phyloP scores from a whole-genome alignment of 2,797 vertebrate genomes.

The Bufotes viridis region DNA sequence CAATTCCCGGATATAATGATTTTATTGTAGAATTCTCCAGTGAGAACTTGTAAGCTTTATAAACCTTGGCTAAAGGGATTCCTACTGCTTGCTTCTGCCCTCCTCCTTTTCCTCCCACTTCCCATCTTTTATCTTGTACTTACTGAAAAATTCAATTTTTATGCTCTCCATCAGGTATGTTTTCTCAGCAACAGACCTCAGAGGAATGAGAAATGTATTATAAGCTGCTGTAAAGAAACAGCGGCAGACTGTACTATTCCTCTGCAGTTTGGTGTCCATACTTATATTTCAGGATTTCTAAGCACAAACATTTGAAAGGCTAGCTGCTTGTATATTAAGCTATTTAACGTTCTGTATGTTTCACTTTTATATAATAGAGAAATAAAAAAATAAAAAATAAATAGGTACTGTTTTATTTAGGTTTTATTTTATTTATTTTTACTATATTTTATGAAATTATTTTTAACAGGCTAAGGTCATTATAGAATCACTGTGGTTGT shows the following conservation, averaged over 20 bases:
- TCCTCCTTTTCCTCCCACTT: constrained; percentile 55
- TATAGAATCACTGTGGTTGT: no score
- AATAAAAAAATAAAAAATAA: no score
- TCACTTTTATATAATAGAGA: no score
- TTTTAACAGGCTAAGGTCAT: no score
- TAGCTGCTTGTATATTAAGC: not conserved
- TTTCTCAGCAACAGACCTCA: constrained; percentile 55
- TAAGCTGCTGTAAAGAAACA: constrained; percentile 32
- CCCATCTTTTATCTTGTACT: constrained; percentile 61
- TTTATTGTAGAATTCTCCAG: constrained; percentile 58
- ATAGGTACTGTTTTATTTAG: no score
- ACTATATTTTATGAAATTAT: no score
- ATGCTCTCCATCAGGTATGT: constrained; percentile 54
- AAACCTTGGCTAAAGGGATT: constrained; percentile 58
- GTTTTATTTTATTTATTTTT: no score
- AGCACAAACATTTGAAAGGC: constrained; percentile 4
- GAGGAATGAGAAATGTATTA: constrained; percentile 56
- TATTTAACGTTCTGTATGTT: not conserved
- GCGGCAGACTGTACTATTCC: constrained; percentile 7
- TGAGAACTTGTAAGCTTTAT: constrained; percentile 54
- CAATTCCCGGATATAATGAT: constrained; percentile 35
- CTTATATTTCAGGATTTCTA: not conserved
- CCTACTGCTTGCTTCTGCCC: constrained; percentile 54
- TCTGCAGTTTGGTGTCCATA: constrained; percentile 1
- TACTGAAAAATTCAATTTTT: constrained; percentile 59